These are phyloP conservation scores for Ecliptopera silaceata DNA, from an alignment of 2,888 invertebrate species.

Conservation along the genomic window DNA sequence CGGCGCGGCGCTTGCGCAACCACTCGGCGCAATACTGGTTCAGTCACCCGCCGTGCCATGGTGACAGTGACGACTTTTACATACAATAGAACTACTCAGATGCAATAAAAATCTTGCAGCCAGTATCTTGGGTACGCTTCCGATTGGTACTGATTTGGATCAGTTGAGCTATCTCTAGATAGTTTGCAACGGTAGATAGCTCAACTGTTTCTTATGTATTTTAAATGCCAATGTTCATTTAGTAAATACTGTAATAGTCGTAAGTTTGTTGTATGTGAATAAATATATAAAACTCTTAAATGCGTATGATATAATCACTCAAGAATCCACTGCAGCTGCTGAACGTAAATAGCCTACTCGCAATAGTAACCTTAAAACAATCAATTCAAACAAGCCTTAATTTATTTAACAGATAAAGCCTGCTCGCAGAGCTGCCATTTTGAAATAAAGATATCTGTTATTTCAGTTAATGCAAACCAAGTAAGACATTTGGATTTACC, in stretches of 20 bases:
- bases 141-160: too few species aligned
- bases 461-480: slow-evolving; percentile 30
- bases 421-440: slow-evolving; percentile 24
- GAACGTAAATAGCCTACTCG: slow-evolving; percentile 35
- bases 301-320: slow-evolving; percentile 39
- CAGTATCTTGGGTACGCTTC: too few species aligned
- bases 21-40: slow-evolving; percentile 69
- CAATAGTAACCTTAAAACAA: slow-evolving; percentile 50
- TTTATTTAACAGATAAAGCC: slow-evolving; percentile 40
- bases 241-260: too few species aligned
- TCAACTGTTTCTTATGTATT: too few species aligned
- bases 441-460: slow-evolving; percentile 37
- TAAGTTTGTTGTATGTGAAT: too few species aligned
- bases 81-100: slow-evolving; percentile 1
- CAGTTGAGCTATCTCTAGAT: too few species aligned
- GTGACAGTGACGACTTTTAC: slow-evolving; percentile 60
- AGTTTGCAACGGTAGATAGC: too few species aligned
- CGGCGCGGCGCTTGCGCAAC: slow-evolving; percentile 75
- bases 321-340: slow-evolving; percentile 44
- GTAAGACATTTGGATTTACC: slow-evolving; percentile 45
- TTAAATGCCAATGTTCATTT: too few species aligned
- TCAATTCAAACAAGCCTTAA: slow-evolving; percentile 39
- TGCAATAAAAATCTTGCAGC: slow-evolving; percentile 23
- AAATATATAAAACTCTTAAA: slow-evolving; percentile 26
- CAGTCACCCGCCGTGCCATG: slow-evolving; percentile 53